phyloP scores from a whole-genome alignment of 2,113 vertebrate genomes.

The Macrotus californicus region DNA sequence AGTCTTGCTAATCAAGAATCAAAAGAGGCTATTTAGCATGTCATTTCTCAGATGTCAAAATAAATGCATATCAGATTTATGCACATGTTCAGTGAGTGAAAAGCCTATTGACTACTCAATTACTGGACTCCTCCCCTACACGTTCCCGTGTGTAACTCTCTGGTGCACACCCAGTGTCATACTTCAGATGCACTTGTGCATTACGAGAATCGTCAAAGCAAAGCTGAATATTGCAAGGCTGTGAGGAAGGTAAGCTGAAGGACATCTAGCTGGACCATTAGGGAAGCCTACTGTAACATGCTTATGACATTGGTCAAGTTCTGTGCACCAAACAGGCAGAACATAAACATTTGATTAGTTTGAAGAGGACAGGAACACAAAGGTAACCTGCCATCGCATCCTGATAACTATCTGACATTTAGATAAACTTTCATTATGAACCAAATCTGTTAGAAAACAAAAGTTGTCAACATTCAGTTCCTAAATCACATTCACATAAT shows the following conservation, averaged over 20 bases:
- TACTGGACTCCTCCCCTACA: background rate
- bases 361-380: background rate
- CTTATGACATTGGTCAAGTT: background rate
- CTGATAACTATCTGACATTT: background rate
- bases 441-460: background rate
- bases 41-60: slow-evolving; percentile 36
- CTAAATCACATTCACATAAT: background rate
- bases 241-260: background rate
- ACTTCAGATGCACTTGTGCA: background rate
- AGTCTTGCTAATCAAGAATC: background rate
- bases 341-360: background rate
- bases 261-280: background rate
- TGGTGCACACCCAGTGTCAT: background rate
- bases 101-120: background rate
- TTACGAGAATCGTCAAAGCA: background rate
- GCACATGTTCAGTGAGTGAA: background rate
- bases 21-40: background rate
- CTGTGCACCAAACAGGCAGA: background rate
- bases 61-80: background rate
- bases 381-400: background rate
- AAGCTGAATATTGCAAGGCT: background rate
- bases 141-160: background rate
- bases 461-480: background rate
- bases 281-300: background rate
- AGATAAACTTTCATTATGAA: background rate